Base-by-base conservation (phyloP, 1,140 invertebrate species). In the Euglossa dilemma region DNA sequence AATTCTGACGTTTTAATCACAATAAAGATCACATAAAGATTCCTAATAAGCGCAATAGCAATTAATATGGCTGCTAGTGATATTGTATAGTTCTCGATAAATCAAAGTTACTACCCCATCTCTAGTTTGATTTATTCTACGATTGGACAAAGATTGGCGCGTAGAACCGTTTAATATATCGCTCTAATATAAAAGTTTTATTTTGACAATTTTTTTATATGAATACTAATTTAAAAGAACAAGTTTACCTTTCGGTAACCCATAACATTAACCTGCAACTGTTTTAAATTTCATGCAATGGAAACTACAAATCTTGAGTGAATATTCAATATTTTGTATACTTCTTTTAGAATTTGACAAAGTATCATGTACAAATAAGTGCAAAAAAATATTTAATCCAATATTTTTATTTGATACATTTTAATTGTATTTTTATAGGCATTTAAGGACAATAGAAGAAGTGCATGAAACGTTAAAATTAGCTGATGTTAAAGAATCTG, bases 401-500 rank as follows among this genome's bases (percentile, higher is more conserved):
- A 5, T 45, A 14, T 45, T n/a, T 59, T n/a, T 28, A 3, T 6
- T 11, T 23, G n/a, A n/a, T 25, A 8, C 16, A 28, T 25, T 20
- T 73, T 54, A 52, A 56, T 20, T 54, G n/a, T 25, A 56, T 23
- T 11, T 16, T 61, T 56, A 6, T 45, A 88, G 87, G 6, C 12
- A 82, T 67, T 18, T 45, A 0, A 74, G 61, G 6, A 80, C 77
- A 23, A 76, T 73, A 25, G 94, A 96, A 76, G 95, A 96, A 90
- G 95, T 96, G 2, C 92, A 95, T 61, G 93, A 95, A 90, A 95
- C 96, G 70, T 95, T 97, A 36, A 95, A 95, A 88, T 95, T 96
- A 74, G 97, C 97, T 0, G 96, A 96, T 93, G 91, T 97, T 70
- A 95, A 96, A 69, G 95, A 96, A 90, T 94, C 95, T 0, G 96